Evolutionary conservation across 2,797 vertebrate species (phyloP).

Genomic region (Melanotaenia parkinsoni): DNA sequence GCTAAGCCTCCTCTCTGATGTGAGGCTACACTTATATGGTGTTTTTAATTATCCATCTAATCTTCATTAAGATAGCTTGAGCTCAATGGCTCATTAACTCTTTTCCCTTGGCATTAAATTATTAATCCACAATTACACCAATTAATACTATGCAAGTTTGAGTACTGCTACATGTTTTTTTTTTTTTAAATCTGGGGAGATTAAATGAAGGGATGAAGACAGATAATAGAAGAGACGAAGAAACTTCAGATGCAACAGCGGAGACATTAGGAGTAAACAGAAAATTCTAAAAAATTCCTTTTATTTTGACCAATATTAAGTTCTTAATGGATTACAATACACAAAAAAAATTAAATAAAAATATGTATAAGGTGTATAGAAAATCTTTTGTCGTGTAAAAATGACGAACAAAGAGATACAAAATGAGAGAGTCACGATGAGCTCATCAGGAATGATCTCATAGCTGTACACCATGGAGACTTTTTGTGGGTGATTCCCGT

Average conservation of each 20-base stretch:
- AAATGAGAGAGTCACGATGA: conserved; percentile 46
- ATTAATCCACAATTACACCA: conserved; percentile 2
- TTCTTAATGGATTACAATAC: not conserved
- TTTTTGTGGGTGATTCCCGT: conserved; percentile 46
- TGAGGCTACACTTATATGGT: not conserved
- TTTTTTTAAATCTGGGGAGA: not conserved
- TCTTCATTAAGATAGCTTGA: not conserved
- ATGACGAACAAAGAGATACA: not conserved
- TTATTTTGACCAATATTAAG: not conserved
- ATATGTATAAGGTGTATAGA: too few species aligned
- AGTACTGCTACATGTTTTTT: not conserved
- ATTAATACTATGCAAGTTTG: conserved; percentile 1
- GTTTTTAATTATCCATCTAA: not conserved
- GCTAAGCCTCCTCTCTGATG: not conserved
- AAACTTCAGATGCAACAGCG: not conserved
- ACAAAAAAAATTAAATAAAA: too few species aligned
- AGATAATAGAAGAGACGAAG: not conserved
- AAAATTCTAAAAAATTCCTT: not conserved
- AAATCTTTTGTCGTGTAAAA: not conserved
- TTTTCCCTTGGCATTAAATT: not conserved
- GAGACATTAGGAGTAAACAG: not conserved
- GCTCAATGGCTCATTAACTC: not conserved
- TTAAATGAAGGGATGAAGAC: not conserved
- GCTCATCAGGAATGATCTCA: conserved; percentile 72
- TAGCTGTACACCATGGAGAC: conserved; percentile 33